phyloP scores from a whole-genome alignment of 2,797 vertebrate species.

The Otus scops region DNA sequence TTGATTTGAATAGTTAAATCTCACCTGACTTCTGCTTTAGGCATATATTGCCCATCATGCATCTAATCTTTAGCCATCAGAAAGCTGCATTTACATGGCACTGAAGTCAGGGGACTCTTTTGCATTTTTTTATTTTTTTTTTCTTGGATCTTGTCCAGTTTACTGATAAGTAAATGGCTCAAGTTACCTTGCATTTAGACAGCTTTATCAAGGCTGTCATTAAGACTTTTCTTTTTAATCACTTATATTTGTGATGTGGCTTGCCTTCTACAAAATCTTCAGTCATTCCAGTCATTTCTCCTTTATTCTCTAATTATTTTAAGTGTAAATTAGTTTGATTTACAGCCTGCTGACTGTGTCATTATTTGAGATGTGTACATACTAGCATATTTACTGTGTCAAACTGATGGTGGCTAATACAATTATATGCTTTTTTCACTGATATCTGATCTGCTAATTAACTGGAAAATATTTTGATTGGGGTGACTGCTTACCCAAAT shows the following conservation, averaged over 20 bases:
- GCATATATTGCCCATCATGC: not conserved
- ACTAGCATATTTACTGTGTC: conserved; percentile 35
- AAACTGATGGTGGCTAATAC: conserved; percentile 61
- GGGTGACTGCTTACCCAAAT: conserved; percentile 52
- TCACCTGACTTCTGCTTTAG: not conserved
- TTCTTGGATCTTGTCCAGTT: not conserved
- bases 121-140: not conserved
- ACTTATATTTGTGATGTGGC: not conserved
- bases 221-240: not conserved
- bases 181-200: not conserved
- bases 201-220: not conserved
- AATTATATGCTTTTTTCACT: conserved; percentile 56
- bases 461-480: conserved; percentile 67
- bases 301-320: conserved; percentile 40
- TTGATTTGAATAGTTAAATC: not conserved
- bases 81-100: not conserved
- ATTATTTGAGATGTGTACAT: conserved; percentile 19
- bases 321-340: conserved; percentile 43
- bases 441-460: conserved; percentile 62
- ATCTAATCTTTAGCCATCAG: not conserved
- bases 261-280: not conserved
- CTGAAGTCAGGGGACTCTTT: not conserved
- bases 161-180: not conserved
- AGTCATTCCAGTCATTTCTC: not conserved
- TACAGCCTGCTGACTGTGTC: conserved; percentile 6